Evolutionary conservation across 1,140 invertebrate species (phyloP), one percentile per base, ranked within the genome.

Genomic region (Euborellia annulipes): DNA sequence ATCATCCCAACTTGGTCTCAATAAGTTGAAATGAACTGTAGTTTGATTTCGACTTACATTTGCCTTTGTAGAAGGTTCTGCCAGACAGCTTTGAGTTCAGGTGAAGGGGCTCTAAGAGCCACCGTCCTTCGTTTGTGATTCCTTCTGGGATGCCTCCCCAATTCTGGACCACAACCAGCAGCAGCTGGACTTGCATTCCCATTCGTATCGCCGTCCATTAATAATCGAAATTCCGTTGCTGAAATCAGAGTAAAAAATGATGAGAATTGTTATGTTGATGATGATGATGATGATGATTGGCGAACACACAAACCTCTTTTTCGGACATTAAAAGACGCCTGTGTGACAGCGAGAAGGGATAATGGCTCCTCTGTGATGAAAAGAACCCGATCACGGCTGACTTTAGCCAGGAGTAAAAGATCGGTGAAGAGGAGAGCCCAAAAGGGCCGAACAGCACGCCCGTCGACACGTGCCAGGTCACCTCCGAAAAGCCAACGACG

Each of bases 401-500:
- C 82, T 50, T 83, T 82, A 4, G 85, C 82, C 55, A 89, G 85
- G 1, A 89, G 70, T 2, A 89, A 69, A 22, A 88, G 70, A 58
- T 89, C 85, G 46, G 75, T 82, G 56, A 89, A 81, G 2, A 89
- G 65, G 39, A 89, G 62, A 1, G 82, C 84, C 84, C 85, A 88
- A 53, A 81, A 85, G 1, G 83, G 79, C 48, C 82, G 71, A 11
- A 83, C 68, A 8, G 79, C 75, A n/a, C 82, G 69, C 1, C 82
- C 82, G 65, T 87, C 85, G 1, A 87, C 79, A 45, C 82, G 73
- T 8, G 76, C 78, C 16, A 89, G 58, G 49, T 87, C 84, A 1
- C 85, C 84, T 11, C 84, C 84, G 51, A 88, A 87, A 38, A 89
- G 79, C 84, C 84, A 88, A 62, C 86, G 82, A 46, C 85, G 71